Base-by-base conservation (phyloP, 64 coral and sea anemone genomes). In the Stichodactyla helianthus region DNA sequence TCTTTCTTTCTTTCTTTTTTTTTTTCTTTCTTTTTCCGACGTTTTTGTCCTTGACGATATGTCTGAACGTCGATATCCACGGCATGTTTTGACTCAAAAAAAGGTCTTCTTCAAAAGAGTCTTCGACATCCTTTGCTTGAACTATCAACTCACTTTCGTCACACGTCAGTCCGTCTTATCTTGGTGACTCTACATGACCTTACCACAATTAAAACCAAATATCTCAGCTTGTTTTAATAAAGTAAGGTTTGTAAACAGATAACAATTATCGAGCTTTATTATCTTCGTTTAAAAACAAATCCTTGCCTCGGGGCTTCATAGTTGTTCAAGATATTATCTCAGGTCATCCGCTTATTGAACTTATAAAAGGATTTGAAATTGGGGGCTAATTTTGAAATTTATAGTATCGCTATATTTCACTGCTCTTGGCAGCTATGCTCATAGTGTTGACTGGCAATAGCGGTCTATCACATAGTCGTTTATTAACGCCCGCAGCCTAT, bases 221-320 rank as follows among this genome's bases (percentile, higher is more conserved):
- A 74, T 74, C 68, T 74, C 68, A 74, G 68, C 68, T 74, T 74
- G 78, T 81, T 53, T 79, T 35, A 79, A 79, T 51, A 35, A 79
- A 15, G 77, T 79, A 16, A 79, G 31, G 31, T 51, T 81, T 20
- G 52, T 81, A 81, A 81, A 52, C 78, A 52, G 78, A 81, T 81
- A 81, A 81, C 78, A 81, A 52, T 81, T 81, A 81, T 81, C 78
- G 12, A 53, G n/a, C n/a, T 28, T 11, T 28, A 81, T 81, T 81
- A 81, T 81, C 78, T 81, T 81, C 52, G 35, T 52, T 54, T 81
- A 81, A 81, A 50, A 81, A 81, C 11, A 81, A 54, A 81, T 81
- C 51, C 78, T 54, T 8, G 35, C 50, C 78, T 81, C 50, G 16
- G 52, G 78, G 78, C 52, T 81, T 81, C 50, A 81, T 52, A 51